phyloP scores from a whole-genome alignment of 1,140 invertebrate species.

The Leptinotarsa texana region DNA sequence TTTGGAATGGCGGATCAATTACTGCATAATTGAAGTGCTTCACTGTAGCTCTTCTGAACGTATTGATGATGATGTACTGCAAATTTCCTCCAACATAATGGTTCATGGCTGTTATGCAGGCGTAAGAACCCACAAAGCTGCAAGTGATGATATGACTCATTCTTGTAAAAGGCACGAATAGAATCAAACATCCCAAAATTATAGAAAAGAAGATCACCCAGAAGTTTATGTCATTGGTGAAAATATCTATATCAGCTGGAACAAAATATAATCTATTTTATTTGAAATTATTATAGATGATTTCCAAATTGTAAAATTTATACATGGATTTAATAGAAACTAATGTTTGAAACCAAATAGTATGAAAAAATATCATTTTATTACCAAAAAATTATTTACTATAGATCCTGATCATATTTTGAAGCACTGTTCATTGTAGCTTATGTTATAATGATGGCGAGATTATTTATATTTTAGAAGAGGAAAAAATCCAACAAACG shows the following conservation, averaged over 20 bases:
- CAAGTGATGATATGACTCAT: slow-evolving; percentile 67
- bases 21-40: slow-evolving; percentile 64
- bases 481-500: no score
- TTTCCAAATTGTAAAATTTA: no score
- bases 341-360: no score
- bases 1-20: slow-evolving; percentile 65
- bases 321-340: no score
- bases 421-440: no score
- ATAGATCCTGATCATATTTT: no score
- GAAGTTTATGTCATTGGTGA: slow-evolving; percentile 64
- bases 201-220: slow-evolving; percentile 64
- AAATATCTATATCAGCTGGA: slow-evolving; percentile 62
- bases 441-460: no score
- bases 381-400: no score
- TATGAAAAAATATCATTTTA: no score
- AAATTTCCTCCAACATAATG: slow-evolving; percentile 67
- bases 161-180: slow-evolving; percentile 60
- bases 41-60: slow-evolving; percentile 63
- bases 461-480: no score
- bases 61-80: slow-evolving; percentile 73
- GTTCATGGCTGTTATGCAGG: slow-evolving; percentile 65
- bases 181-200: slow-evolving; percentile 58
- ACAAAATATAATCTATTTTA: slow-evolving; percentile 12
- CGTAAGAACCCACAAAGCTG: slow-evolving; percentile 67
- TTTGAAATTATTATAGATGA: no score